These are phyloP conservation scores for Graptemys geographica DNA, from an alignment of 2,797 vertebrate genomes.

Conservation along the genomic window DNA sequence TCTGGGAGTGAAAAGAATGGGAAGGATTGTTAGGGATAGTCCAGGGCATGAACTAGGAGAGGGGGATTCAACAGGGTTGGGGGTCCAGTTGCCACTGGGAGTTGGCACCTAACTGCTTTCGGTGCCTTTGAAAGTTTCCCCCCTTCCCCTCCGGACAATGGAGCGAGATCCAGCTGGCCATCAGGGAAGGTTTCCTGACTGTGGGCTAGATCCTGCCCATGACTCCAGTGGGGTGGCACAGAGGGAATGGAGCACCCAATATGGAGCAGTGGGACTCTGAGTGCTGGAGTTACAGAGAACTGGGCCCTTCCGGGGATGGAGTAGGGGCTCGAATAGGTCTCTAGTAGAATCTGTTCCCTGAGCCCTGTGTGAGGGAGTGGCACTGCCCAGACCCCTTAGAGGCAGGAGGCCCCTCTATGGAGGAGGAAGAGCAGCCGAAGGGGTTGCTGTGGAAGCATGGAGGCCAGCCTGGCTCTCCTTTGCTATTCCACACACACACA, in stretches of 20 bases:
- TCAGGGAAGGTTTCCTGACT: too few species aligned
- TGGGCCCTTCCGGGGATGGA: neutral
- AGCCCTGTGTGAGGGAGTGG: neutral
- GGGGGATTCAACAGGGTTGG: neutral
- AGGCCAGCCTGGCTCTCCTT: conserved; percentile 76
- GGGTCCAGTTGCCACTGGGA: neutral
- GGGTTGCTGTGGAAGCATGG: neutral
- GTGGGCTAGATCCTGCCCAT: neutral
- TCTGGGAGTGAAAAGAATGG: neutral
- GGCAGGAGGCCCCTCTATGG: neutral
- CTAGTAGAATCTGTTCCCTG: neutral
- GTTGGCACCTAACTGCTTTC: neutral
- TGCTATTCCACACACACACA: conserved; percentile 88
- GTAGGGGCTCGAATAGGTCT: neutral
- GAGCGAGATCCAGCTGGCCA: too few species aligned
- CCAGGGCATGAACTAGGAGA: too few species aligned
- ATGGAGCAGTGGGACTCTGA: neutral
- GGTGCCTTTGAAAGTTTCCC: neutral
- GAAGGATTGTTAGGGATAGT: neutral
- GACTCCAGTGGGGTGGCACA: neutral
- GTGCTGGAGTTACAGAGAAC: neutral
- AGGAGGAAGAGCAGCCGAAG: neutral
- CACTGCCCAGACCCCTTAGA: neutral
- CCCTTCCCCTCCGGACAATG: too few species aligned
- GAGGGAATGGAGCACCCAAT: neutral